Evolutionary conservation across 2,888 invertebrate genomes (phyloP), one percentile per base, ranked within the genome.

Genomic region (Pecten maximus): DNA sequence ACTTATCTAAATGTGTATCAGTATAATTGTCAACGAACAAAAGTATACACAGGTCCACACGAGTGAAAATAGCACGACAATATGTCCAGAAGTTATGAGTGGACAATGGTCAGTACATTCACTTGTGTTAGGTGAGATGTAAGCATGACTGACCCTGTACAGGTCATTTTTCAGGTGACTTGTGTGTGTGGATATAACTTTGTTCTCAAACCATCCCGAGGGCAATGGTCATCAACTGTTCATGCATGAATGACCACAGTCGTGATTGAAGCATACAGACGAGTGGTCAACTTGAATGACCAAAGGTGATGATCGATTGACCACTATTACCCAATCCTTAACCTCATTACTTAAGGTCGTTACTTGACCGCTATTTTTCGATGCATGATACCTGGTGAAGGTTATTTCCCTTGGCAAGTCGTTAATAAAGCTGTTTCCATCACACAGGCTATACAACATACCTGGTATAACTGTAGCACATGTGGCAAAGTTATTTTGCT

Each of bases 21-120:
- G 74, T 74, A 16, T 23, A 35, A 74, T 35, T 19, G 74, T 74
- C 35, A 8, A 0, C 10, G 35, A 15, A 74, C 35, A 74, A 35
- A 74, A 28, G 35, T 35, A 54, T 54, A 19, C 54, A 54, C 16
- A 54, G 6, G 74, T 74, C 74, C 74, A 35, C 2, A 35, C 10
- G 74, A 35, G 74, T 74, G 74, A 10, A 35, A 19, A 74, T 35
- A 74, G 16, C 6, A 23, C 35, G 74, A 35, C 74, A 28, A 74
- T 35, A 28, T 28, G 28, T 74, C 74, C 74, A 74, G 35, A 74
- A 35, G 74, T 74, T 35, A 28, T 74, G 35, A 74, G 74, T 74
- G 74, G 74, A 74, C 74, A 74, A 74, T 74, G 74, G 74, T 74
- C 74, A 35, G 35, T 74, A 74, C 54, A n/a, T n/a, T n/a, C 54